Base-by-base conservation (phyloP, 2,113 vertebrate species). In the Hippocampus comes region DNA sequence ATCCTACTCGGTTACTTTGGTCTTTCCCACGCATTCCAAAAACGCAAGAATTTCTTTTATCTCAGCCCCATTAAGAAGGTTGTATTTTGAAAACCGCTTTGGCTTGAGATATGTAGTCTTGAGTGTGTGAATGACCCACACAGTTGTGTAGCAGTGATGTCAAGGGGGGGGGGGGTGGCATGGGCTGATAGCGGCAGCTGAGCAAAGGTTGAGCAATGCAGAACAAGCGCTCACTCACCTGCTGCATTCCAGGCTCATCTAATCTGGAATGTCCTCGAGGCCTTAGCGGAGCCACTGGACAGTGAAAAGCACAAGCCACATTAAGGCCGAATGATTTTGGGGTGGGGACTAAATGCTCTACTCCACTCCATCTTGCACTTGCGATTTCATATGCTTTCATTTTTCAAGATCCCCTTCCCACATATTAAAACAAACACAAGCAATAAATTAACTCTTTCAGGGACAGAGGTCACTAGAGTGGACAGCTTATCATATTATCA, bases 121-220 rank as follows among this genome's bases (percentile, higher is more conserved):
- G 68, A 78, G 79, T 65, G 83, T 81, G 79, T 27, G 60, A 72
- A 57, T 66, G 72, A 74, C 73, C 63, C 66, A 70, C 71, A 69
- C 60, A 17, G 61, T 74, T 72, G 56, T 83, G 79, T 81, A 82
- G 80, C 76, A 81, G 69, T 73, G 63, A 80, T 78, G 79, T 73
- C 71, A 75, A 77, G 76, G 34, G 71, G 46, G 18, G 73, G 41
- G 20, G 66, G 6, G 71, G 2, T n/a, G n/a, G 46, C 83, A 86
- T 5, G 34, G 4, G 34, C 34, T 38, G 84, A 89, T 87, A 87
- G 89, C 73, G 56, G 53, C 38, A 68, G 57, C 66, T 65, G 74
- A 72, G 78, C 78, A 84, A 85, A 88, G 77, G 80, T 88, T 86
- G 74, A 76, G 82, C 75, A 77, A 85, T 66, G 79, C 49, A 65